Conservation (phyloP, 2,888 invertebrate species). For the Pharmacophagus antenor region DNA sequence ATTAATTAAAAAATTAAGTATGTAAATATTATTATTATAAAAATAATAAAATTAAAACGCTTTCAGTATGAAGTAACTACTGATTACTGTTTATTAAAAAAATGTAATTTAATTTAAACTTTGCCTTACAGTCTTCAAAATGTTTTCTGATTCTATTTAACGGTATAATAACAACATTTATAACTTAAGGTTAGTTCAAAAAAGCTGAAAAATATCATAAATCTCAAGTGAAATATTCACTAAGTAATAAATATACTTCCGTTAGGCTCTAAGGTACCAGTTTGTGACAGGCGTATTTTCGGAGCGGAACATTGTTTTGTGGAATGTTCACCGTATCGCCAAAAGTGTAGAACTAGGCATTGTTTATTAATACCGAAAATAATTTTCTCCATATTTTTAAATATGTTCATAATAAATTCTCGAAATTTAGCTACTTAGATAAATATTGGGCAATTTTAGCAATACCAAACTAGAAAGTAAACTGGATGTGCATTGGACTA, state of each 20-base stretch:
- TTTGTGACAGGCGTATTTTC: slow-evolving; percentile 23
- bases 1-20: too few relatives aligned
- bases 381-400: neutral
- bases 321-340: too few relatives aligned
- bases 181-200: neutral
- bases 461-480: slow-evolving; percentile 51
- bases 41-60: too few relatives aligned
- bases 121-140: too few relatives aligned
- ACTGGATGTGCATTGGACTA: slow-evolving; percentile 44
- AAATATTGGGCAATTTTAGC: slow-evolving; percentile 34
- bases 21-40: too few relatives aligned
- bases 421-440: slow-evolving; percentile 28
- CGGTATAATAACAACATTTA: neutral
- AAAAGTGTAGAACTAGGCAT: neutral
- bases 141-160: too few relatives aligned
- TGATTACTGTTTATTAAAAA: too few relatives aligned
- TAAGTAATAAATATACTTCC: slow-evolving; percentile 9
- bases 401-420: slow-evolving; percentile 17
- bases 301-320: slow-evolving; percentile 1
- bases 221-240: slow-evolving; percentile 9
- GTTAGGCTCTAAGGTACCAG: neutral
- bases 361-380: neutral
- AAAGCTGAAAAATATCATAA: slow-evolving; percentile 4
- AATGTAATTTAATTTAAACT: too few relatives aligned
- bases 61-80: too few relatives aligned